Base-by-base conservation (phyloP, 2,797 vertebrate genomes). In the Coccyzus lansbergi region DNA sequence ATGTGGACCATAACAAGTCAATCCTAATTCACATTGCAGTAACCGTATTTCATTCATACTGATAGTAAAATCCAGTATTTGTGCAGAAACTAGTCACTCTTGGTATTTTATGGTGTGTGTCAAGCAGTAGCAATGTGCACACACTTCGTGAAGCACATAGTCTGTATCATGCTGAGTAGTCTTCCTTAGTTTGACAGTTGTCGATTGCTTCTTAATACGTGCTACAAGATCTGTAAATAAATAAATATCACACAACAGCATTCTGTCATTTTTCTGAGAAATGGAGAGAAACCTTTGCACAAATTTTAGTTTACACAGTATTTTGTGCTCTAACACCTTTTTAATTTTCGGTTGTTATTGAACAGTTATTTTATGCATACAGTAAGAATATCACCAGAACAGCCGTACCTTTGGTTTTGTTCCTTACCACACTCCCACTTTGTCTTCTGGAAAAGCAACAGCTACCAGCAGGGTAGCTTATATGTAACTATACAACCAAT, bases 111-210 rank as follows among this genome's bases (percentile, higher is more conserved):
- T 63, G 33, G 15, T 63, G 12, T 44, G 49, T 56, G 40, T 56
- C 33, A 85, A 26, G 38, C 33, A 70, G 44, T 36, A 79, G n/a
- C 34, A 8, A 2, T 70, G 10, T 79, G 22, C 17, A 56, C 18
- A 4, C 33, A 6, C 3, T 5, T 69, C 51, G n/a, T 79, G 46
- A 84, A 59, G 46, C 33, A 86, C 42, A 55, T 64, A 56, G 48
- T 19, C 18, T 92, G 10, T 12, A 31, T 89, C 0, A 0, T 1
- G 3, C 4, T 3, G 1, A 31, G 51, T 52, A 29, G 7, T 70
- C 46, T 74, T 83, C 24, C 25, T 65, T 77, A 19, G 48, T 59
- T 81, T 49, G 15, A 36, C 55, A 63, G 15, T 31, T 81, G 29
- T 19, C 22, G 42, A 6, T 68, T 56, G 10, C 48, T 67, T 53